Conservation (phyloP, 2,888 invertebrate species). For the Noctua comes region DNA sequence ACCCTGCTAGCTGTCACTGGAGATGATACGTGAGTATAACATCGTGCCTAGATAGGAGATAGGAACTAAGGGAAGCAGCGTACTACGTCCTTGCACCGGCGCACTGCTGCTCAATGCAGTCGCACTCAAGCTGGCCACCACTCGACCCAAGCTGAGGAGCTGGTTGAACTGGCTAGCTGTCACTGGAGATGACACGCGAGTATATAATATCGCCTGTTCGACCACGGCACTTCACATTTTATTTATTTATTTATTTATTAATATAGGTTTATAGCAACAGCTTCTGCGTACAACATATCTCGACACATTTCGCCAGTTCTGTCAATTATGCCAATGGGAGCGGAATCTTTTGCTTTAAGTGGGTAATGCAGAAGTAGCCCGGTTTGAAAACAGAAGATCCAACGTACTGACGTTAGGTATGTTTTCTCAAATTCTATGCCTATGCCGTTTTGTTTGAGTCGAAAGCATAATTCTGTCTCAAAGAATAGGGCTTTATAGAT, state of each 20-base stretch:
- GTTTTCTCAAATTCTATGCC: not conserved
- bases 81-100: constrained; percentile 82
- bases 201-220: not conserved
- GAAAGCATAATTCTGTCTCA: not conserved
- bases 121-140: constrained; percentile 91
- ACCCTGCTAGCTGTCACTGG: constrained; percentile 89
- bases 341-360: not conserved
- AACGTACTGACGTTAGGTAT: no score
- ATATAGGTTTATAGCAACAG: no score
- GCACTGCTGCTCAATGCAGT: constrained; percentile 92
- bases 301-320: not conserved
- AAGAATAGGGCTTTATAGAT: not conserved
- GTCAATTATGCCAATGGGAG: not conserved
- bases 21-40: constrained; percentile 36
- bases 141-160: constrained; percentile 86
- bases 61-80: constrained; percentile 76
- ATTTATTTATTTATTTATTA: no score
- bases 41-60: not conserved
- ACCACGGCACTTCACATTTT: not conserved
- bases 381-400: not conserved
- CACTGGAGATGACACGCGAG: constrained; percentile 54
- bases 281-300: no score
- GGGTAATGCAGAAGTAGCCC: not conserved
- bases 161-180: constrained; percentile 87
- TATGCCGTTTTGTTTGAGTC: no score